Evolutionary conservation across 2,888 invertebrate genomes (phyloP), one percentile per base, ranked within the genome.

Genomic region (Mycalesis mineus): DNA sequence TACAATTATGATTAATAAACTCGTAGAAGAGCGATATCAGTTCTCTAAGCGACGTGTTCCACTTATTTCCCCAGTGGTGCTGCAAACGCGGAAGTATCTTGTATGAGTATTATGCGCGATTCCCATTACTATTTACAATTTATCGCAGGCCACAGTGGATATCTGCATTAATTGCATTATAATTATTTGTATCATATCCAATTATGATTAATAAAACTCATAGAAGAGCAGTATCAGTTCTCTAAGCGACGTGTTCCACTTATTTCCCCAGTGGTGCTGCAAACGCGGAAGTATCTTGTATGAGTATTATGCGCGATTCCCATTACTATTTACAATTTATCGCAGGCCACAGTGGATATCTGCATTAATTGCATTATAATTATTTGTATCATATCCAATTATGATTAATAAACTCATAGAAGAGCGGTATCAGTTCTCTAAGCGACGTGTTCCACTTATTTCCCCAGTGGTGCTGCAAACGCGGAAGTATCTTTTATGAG

Each of bases 101-200:
- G 61, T 57, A 22, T 5, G 22, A 22, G 22, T 22, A 22, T 22
- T 62, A 60, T 51, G 57, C 31, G 41, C 41, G 54, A 54, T 57
- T 61, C 56, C 59, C 61, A 65, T 63, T 65, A 61, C 63, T 57
- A 47, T 58, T 51, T 53, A 56, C 55, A 52, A n/a, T n/a, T 51
- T 44, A n/a, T 57, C 14, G 28, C 59, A n/a, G 60, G 52, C 58
- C 56, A n/a, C n/a, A 57, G 61, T 61, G 61, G 63, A 60, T 61
- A 59, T 59, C 37, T 57, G 55, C 54, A 60, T 55, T 58, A n/a
- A n/a, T n/a, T n/a, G n/a, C n/a, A n/a, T n/a, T n/a, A n/a, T n/a
- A n/a, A n/a, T n/a, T n/a, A n/a, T n/a, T n/a, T n/a, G n/a, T n/a
- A n/a, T n/a, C n/a, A n/a, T n/a, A n/a, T n/a, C n/a, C n/a, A n/a